These are phyloP conservation scores for Bicyclus anynana DNA, from an alignment of 1,140 invertebrate species.

Conservation along the genomic window DNA sequence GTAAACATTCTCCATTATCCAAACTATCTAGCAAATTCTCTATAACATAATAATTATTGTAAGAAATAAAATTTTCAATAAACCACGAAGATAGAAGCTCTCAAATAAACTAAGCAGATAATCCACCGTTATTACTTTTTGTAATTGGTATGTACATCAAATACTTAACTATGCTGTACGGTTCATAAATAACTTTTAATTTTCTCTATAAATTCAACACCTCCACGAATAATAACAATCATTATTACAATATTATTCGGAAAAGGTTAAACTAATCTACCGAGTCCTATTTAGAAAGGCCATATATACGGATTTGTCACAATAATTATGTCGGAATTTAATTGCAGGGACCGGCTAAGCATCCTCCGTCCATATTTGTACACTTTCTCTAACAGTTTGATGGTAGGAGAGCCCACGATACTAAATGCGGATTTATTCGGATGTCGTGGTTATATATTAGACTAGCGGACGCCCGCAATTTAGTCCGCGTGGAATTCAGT, in stretches of 20 bases:
- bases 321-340: slow-evolving; percentile 3
- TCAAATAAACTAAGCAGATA: neutral
- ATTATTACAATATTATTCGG: neutral
- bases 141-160: neutral
- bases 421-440: too few species aligned
- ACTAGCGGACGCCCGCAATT: too few species aligned
- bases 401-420: too few species aligned
- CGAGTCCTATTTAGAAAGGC: slow-evolving; percentile 3
- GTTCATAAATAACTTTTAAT: neutral
- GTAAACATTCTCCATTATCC: too few species aligned
- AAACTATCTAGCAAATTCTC: too few species aligned
- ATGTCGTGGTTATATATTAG: too few species aligned
- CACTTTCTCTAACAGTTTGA: slow-evolving; percentile 10
- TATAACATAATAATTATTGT: too few species aligned
- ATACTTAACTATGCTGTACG: neutral
- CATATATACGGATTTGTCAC: neutral
- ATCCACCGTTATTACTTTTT: neutral
- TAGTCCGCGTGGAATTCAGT: too few species aligned
- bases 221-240: neutral
- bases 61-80: too few species aligned
- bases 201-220: neutral
- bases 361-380: slow-evolving; percentile 9
- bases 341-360: neutral
- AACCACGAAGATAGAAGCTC: too few species aligned
- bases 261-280: neutral